Base-by-base conservation (phyloP, 2,888 invertebrate species). In the Amiota minor region DNA sequence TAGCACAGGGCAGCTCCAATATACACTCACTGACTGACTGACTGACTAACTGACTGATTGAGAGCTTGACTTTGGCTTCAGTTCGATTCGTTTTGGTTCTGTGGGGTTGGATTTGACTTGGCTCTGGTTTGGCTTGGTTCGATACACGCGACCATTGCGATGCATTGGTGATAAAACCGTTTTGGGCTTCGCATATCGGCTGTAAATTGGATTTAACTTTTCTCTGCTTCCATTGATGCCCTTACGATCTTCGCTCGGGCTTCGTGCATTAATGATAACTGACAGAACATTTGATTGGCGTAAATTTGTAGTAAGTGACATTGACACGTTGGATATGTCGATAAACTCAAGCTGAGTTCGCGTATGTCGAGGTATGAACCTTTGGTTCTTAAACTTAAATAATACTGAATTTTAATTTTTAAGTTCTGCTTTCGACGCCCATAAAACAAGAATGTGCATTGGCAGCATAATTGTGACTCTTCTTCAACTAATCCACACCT, bases 271-370 rank as follows among this genome's bases (percentile, higher is more conserved):
- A 67, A 67, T 67, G 67, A 67, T 67, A 67, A 67, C 67, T 67
- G 67, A 67, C 67, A 49, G 67, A 67, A 67, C 67, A 18, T 67
- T 67, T 67, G 67, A 67, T 67, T 67, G 67, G 67, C 67, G 67
- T 67, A 49, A 67, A 67, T 67, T 67, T 67, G 67, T 50, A 67
- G 50, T 67, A 67, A 67, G 67, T 67, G 67, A 67, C 67, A 67
- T 20, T 67, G 67, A 67, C 67, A 67, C 64, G 46, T 23, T 64
- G 64, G 23, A 20, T 11, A 20, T n/a, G 35, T 35, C 35, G 35
- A 35, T 35, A 35, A 35, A 35, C 35, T 35, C 35, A 35, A 35
- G 35, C 35, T 35, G 35, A 35, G 35, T 35, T 4, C 35, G 35
- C 35, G 35, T 6, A 8, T 35, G 6, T 35, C 35, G 35, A 35